Evolutionary conservation across 2,797 vertebrate genomes (phyloP).

Genomic region (Sphaeramia orbicularis): DNA sequence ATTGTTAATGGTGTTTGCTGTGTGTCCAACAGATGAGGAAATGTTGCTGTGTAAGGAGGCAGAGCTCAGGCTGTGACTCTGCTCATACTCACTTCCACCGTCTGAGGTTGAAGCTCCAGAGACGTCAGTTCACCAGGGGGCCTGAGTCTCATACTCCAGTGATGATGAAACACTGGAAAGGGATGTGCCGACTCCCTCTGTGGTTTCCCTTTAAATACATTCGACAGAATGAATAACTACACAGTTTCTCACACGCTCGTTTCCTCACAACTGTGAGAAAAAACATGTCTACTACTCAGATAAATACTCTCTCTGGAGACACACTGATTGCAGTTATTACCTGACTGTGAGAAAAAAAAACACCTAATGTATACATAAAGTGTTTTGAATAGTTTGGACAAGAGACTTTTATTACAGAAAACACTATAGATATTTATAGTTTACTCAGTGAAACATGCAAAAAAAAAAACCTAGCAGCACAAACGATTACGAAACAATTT

Average conservation of each 20-base stretch:
- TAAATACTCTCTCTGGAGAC: neutral
- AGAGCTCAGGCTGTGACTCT: constrained; percentile 36
- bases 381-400: too few species aligned
- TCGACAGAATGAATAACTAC: constrained; percentile 26
- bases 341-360: neutral
- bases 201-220: constrained; percentile 14
- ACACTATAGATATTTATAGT: too few species aligned
- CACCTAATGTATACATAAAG: neutral
- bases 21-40: constrained; percentile 19
- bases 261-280: neutral
- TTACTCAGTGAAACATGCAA: too few species aligned
- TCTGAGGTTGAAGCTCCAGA: constrained; percentile 37
- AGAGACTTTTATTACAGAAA: too few species aligned
- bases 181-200: constrained; percentile 32
- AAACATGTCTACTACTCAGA: neutral
- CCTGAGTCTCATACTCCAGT: constrained; percentile 51
- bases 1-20: constrained; percentile 25
- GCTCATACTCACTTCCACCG: constrained; percentile 49
- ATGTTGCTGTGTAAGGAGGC: constrained; percentile 19
- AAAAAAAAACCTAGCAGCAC: too few species aligned
- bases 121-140: constrained; percentile 47
- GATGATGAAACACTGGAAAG: constrained; percentile 53
- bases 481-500: too few species aligned
- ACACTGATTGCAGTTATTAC: neutral
- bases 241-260: constrained; percentile 15